These are phyloP conservation scores for Tridacna crocea DNA, from an alignment of 2,888 invertebrate species.

Conservation along the genomic window DNA sequence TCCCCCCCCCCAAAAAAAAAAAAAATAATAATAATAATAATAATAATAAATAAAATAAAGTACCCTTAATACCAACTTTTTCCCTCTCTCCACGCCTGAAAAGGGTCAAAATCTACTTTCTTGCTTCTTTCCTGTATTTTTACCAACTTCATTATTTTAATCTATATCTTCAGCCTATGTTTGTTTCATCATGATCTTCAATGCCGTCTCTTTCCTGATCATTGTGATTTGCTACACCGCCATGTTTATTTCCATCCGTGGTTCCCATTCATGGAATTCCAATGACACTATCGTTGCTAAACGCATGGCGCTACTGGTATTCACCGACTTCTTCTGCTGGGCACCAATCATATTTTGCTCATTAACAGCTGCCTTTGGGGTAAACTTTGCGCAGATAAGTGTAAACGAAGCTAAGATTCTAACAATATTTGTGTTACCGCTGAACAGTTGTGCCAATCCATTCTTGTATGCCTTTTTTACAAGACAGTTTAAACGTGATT, in stretches of 20 bases:
- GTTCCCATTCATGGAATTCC: slow-evolving; percentile 97
- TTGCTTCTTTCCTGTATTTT: too few relatives aligned
- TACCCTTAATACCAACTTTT: too few relatives aligned
- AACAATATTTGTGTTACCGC: slow-evolving; percentile 96
- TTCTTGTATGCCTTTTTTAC: slow-evolving; percentile 98
- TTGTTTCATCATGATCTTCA: slow-evolving; percentile 82
- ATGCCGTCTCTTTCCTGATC: slow-evolving; percentile 92
- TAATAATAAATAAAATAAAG: too few relatives aligned
- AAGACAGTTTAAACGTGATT: slow-evolving; percentile 98
- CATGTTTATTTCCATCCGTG: slow-evolving; percentile 99
- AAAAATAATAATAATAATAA: too few relatives aligned
- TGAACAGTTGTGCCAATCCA: slow-evolving; percentile 99
- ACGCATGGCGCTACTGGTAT: slow-evolving; percentile 97
- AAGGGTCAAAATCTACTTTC: too few relatives aligned
- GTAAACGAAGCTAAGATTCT: slow-evolving; percentile 97
- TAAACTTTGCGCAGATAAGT: slow-evolving; percentile 90
- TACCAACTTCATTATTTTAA: not conserved
- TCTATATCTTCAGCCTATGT: slow-evolving; percentile 79
- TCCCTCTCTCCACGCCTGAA: too few relatives aligned
- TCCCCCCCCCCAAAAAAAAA: too few relatives aligned
- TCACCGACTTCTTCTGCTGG: slow-evolving; percentile 99
- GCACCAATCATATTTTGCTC: slow-evolving; percentile 98
- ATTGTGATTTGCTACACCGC: slow-evolving; percentile 98
- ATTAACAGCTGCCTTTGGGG: slow-evolving; percentile 95
- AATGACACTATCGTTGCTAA: slow-evolving; percentile 98